Evolutionary conservation across 2,888 invertebrate species (phyloP), one percentile per base, ranked within the genome.

Genomic region (Petrophora chlorosata): DNA sequence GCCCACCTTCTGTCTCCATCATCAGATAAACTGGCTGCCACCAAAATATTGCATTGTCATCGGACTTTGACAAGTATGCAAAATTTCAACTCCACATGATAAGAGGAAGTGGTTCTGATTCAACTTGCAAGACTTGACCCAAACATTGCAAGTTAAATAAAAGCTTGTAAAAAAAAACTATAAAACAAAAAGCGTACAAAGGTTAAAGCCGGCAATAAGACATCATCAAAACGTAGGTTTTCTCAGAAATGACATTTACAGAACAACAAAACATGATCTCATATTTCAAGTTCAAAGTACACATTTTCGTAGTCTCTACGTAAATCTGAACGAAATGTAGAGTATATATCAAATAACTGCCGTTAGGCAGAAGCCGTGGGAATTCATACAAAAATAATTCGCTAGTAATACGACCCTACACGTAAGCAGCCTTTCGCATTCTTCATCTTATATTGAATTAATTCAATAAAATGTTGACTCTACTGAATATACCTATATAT

Each of bases 301-400:
- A 12, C 12, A 33, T 33, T 23, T 14, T 32, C 30, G 26, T 26
- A 7, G 23, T 7, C 29, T 42, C 15, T 16, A 34, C 15, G 22
- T 22, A 19, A 22, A 36, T 40, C 33, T 46, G 7, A 2, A 40
- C 33, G 13, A 28, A 46, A 34, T 39, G 22, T 46, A 22, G 19
- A 12, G n/a, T 14, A 22, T 5, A 12, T 34, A 15, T 46, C 22
- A 16, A 22, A 46, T 46, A 28, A 3, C 34, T 5, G 4, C 5
- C 5, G 1, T 0, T 46, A 15, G 26, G 35, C 47, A 5, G 13
- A 41, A 26, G 3, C 26, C 60, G 56, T 52, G 34, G 28, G 48
- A 49, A 41, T 22, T 36, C 8, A 7, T 1, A 38, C 32, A 13
- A 42, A 42, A 48, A 28, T 38, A 33, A 36, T 40, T 46, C 10